Evolutionary conservation across 2,888 invertebrate genomes (phyloP).

Genomic region (Pachymerium ferrugineum): DNA sequence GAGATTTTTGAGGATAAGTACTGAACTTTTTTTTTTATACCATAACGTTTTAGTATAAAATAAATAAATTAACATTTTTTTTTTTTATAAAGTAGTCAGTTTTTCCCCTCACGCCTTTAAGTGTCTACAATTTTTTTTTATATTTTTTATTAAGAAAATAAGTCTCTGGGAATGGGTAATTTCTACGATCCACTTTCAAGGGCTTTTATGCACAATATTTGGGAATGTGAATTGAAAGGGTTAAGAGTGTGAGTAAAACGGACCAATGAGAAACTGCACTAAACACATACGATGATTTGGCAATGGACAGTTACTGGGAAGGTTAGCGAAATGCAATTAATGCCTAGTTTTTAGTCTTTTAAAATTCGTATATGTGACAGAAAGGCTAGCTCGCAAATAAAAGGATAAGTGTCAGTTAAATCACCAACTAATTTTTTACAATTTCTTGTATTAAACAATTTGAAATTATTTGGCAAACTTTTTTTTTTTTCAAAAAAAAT

Average conservation of each 20-base stretch:
- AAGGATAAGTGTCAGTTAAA: background rate
- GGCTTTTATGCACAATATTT: background rate
- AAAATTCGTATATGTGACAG: background rate
- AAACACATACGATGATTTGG: conserved; percentile 4
- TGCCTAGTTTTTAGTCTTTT: background rate
- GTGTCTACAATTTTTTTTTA: too few species aligned
- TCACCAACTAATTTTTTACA: background rate
- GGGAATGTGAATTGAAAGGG: background rate
- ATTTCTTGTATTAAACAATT: background rate
- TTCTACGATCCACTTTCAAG: background rate
- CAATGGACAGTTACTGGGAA: background rate
- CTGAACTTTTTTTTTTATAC: too few species aligned
- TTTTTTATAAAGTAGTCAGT: too few species aligned
- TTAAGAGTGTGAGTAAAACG: background rate
- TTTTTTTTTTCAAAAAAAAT: background rate
- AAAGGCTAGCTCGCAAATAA: background rate
- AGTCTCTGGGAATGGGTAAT: conserved; percentile 1
- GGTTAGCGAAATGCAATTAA: background rate
- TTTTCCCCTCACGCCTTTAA: too few species aligned
- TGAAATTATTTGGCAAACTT: background rate
- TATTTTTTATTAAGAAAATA: conserved; percentile 5
- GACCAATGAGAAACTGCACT: conserved; percentile 12
- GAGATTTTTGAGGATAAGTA: too few species aligned
- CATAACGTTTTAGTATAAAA: too few species aligned
- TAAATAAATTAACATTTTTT: too few species aligned